Conservation (phyloP, 2,113 vertebrate genomes). For the Brachyhypopomus gauderio region DNA sequence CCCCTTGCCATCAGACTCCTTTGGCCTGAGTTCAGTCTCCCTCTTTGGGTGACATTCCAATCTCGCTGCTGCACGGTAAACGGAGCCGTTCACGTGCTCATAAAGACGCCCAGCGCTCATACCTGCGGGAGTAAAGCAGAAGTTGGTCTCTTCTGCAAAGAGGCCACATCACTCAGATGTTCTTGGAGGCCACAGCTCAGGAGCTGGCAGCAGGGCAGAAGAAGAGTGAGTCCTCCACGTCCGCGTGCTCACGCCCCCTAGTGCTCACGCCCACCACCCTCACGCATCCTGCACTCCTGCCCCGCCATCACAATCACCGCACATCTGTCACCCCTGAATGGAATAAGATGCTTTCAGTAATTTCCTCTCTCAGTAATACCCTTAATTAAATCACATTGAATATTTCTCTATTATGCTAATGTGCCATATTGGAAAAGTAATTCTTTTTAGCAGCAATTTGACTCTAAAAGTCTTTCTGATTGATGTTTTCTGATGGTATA, state of each 20-base stretch:
- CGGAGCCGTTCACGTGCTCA: neutral
- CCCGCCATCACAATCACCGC: slow-evolving; percentile 52
- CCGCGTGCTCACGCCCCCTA: slow-evolving; percentile 5
- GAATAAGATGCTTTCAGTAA: slow-evolving; percentile 55
- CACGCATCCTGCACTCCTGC: slow-evolving; percentile 43
- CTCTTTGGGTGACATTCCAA: no score
- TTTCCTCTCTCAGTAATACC: slow-evolving; percentile 61
- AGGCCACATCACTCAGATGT: slow-evolving; percentile 41
- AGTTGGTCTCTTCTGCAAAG: slow-evolving; percentile 33
- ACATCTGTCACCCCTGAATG: slow-evolving; percentile 62
- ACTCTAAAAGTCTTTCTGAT: slow-evolving; percentile 45
- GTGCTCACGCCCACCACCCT: neutral
- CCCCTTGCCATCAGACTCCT: neutral
- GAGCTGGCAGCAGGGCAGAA: slow-evolving; percentile 41
- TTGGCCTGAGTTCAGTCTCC: neutral
- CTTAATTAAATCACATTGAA: slow-evolving; percentile 66
- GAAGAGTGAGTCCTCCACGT: slow-evolving; percentile 16
- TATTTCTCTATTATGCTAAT: slow-evolving; percentile 64
- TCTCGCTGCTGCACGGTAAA: slow-evolving; percentile 9
- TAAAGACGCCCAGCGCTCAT: slow-evolving; percentile 49
- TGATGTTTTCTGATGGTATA: slow-evolving; percentile 45
- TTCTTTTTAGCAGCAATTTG: slow-evolving; percentile 56
- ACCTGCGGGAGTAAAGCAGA: slow-evolving; percentile 24
- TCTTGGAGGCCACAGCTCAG: slow-evolving; percentile 29
- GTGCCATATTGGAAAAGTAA: slow-evolving; percentile 53